A percentile compares a stretch with the other conserved stretches of the same genome.
These are phyloP conservation scores for Coptotermes formosanus DNA, from an alignment of 1,140 invertebrate species.

Conservation along the genomic window DNA sequence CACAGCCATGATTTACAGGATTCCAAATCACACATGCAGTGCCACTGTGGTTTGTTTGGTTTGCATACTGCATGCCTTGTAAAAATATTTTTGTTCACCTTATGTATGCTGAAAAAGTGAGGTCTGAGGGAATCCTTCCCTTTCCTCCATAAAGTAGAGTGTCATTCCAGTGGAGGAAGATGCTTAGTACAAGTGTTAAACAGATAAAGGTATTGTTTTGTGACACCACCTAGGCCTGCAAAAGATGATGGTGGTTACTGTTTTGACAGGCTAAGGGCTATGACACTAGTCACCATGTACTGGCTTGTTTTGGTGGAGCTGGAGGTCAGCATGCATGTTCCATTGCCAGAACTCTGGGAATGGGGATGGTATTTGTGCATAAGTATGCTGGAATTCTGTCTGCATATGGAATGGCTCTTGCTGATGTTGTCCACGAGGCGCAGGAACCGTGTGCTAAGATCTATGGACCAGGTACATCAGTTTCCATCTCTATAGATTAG, in stretches of 20 bases:
- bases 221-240: too few relatives aligned
- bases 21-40: too few relatives aligned
- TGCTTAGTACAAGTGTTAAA: too few relatives aligned
- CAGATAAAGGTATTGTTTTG: too few relatives aligned
- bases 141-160: not conserved
- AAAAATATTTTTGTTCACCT: too few relatives aligned
- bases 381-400: constrained; percentile 96
- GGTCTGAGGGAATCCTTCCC: not conserved
- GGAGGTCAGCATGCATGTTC: constrained; percentile 98
- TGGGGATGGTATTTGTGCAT: constrained; percentile 83
- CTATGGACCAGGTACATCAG: constrained; percentile 55
- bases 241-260: not conserved
- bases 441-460: constrained; percentile 82
- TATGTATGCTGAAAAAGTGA: not conserved
- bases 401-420: constrained; percentile 96
- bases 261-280: constrained; percentile 85
- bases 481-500: constrained; percentile 4
- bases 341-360: constrained; percentile 89
- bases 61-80: too few relatives aligned
- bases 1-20: too few relatives aligned
- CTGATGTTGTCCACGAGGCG: constrained; percentile 94
- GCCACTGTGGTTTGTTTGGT: too few relatives aligned
- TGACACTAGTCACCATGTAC: constrained; percentile 87
- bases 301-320: constrained; percentile 98
- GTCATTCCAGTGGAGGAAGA: too few relatives aligned